These are phyloP conservation scores for Natrix natrix DNA, from an alignment of 2,797 vertebrate species.

Conservation along the genomic window DNA sequence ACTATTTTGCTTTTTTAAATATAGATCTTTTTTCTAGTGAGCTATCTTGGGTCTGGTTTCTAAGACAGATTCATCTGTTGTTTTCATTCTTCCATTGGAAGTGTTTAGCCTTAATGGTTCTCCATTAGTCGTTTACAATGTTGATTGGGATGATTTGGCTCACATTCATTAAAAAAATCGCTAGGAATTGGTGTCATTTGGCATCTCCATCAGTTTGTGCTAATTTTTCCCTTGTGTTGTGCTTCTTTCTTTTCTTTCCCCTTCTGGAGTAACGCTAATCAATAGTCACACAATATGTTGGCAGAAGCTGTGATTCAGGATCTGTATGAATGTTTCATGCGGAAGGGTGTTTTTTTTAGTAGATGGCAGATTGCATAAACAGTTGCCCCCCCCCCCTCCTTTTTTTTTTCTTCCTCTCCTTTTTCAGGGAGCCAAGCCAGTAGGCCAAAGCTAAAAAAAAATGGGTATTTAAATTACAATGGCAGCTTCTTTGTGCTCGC, in stretches of 20 bases:
- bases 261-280: constrained; percentile 8
- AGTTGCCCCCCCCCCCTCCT: neutral
- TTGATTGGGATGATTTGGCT: constrained; percentile 23
- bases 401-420: neutral
- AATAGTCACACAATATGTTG: constrained; percentile 2
- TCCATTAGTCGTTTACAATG: neutral
- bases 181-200: constrained; percentile 8
- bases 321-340: constrained; percentile 7
- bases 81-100: neutral
- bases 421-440: neutral
- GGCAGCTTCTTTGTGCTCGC: neutral
- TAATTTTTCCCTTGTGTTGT: constrained; percentile 27
- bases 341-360: neutral
- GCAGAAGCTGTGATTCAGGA: neutral
- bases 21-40: neutral
- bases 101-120: neutral
- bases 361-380: neutral
- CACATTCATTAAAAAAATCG: neutral
- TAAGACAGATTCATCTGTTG: neutral
- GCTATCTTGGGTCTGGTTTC: neutral
- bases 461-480: neutral
- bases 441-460: neutral
- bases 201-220: constrained; percentile 19
- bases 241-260: neutral
- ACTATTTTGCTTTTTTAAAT: neutral